Evolutionary conservation across 2,888 invertebrate genomes (phyloP), one percentile per base, ranked within the genome.

Genomic region (Epistrophe grossulariae): DNA sequence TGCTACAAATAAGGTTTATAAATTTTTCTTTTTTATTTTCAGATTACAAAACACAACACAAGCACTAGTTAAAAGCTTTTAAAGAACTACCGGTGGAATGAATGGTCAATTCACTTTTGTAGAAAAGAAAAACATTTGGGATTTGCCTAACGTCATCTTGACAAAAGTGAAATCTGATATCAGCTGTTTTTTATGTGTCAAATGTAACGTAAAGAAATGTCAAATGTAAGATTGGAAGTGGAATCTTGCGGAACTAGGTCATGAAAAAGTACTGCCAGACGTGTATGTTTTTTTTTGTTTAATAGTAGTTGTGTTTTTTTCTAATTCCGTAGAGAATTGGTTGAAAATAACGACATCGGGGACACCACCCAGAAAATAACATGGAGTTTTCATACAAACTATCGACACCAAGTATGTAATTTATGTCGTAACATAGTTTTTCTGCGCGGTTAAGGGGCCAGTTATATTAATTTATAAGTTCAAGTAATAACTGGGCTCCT

Each of bases 141-240:
- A 17, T 17, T 60, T 40, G 28, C 40, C 10, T 50, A 11, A 50
- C 5, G 38, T 60, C 35, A 38, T 35, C 10, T 64, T 35, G 38
- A 15, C 10, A 9, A 38, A 52, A 17, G 5, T 17, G 38, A 19
- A 70, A 57, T 35, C 79, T 24, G 28, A 11, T 64, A 59, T 45
- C 83, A 83, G 79, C 73, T 64, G 62, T 24, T n/a, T n/a, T 40
- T 35, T 4, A 48, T 9, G n/a, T 73, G 72, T 82, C 78, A 43
- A n/a, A 11, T 11, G 40, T 24, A 62, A 48, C 28, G 64, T 48
- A 3, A 31, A 6, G 45, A n/a, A 5, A 13, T 64, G 64, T n/a
- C 40, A 45, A n/a, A 7, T 1, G 6, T n/a, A 4, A 48, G n/a
- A 17, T 17, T 9, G 0, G 2, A 43, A 9, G 60, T 19, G 38